phyloP scores from a whole-genome alignment of 2,797 vertebrate species.

The Melanotaenia boesemani region DNA sequence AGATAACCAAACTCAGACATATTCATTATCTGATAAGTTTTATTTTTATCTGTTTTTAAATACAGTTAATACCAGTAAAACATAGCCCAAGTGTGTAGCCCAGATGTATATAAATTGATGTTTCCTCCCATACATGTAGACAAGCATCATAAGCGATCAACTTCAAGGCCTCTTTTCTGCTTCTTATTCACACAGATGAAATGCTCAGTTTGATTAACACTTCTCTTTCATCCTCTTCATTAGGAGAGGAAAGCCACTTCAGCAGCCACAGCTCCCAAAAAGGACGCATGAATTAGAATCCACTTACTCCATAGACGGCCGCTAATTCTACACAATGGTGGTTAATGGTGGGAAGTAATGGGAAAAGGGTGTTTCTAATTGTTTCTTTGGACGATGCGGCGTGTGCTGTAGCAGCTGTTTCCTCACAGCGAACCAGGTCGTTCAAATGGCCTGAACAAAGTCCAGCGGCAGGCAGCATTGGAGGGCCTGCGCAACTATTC shows the following conservation, averaged over 20 bases:
- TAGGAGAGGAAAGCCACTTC: conserved; percentile 59
- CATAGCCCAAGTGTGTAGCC: neutral
- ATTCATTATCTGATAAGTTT: conserved; percentile 28
- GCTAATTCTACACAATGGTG: conserved; percentile 67
- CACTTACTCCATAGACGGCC: conserved; percentile 66
- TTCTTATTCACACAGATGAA: conserved; percentile 71
- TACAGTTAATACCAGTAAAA: neutral
- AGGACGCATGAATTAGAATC: conserved; percentile 73
- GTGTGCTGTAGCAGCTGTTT: conserved; percentile 67
- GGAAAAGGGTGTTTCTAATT: conserved; percentile 75
- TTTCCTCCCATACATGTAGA: conserved; percentile 23
- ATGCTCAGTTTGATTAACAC: conserved; percentile 77
- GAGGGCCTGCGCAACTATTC: conserved; percentile 42
- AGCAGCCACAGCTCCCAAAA: conserved; percentile 50
- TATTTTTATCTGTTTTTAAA: conserved; percentile 2
- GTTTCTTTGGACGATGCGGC: conserved; percentile 61
- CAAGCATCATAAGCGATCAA: conserved; percentile 47
- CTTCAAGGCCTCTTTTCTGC: conserved; percentile 58
- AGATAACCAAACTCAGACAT: conserved; percentile 39
- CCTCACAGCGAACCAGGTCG: conserved; percentile 22
- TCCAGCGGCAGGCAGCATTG: conserved; percentile 30
- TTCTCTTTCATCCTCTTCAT: conserved; percentile 80
- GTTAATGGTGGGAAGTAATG: conserved; percentile 69
- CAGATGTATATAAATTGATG: conserved; percentile 10
- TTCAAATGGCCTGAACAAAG: conserved; percentile 49